Base-by-base conservation (phyloP, 2,888 invertebrate genomes). In the Hoplodrina blanda region DNA sequence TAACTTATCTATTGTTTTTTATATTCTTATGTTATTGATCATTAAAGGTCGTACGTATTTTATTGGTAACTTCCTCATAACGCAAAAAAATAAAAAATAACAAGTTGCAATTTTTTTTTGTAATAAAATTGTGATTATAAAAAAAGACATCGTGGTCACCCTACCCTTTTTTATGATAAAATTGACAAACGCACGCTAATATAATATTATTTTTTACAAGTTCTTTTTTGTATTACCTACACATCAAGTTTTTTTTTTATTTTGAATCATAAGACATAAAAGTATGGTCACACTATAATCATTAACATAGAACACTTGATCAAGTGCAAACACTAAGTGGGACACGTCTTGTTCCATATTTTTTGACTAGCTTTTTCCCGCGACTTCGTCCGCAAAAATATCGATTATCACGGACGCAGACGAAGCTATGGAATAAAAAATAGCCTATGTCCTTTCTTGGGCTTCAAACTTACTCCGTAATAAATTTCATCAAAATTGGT, bases 241-340 rank as follows among this genome's bases (percentile, higher is more conserved):
- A 41, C 41, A 41, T 25, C 25, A 41, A 11, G 3, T 11, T 41
- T 33, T 33, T 41, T 41, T 41, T 11, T 41, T 33, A 3, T 41
- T 41, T 41, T 41, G 41, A 15, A 5, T 44, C 15, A 13, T 17
- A 15, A 17, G 46, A 46, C 46, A 46, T 37, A 1, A 69, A 55
- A 67, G 15, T 46, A 70, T 91, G 85, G 91, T 85, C 83, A 85
- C 88, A 72, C 67, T 80, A 86, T 69, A 67, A 54, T 68, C 73
- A 85, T 71, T 77, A 78, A 11, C 76, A 76, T 78, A 65, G 62
- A 70, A 72, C 55, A 85, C 81, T 93, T 91, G 92, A 93, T 93
- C 94, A 94, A 94, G 94, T 94, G 90, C 91, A 92, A 46, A 72
- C 81, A 65, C 72, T 85, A 91, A 90, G 87, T 92, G 80, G 91